phyloP scores from a whole-genome alignment of 2,888 invertebrate species.

The Melolontha melolontha region DNA sequence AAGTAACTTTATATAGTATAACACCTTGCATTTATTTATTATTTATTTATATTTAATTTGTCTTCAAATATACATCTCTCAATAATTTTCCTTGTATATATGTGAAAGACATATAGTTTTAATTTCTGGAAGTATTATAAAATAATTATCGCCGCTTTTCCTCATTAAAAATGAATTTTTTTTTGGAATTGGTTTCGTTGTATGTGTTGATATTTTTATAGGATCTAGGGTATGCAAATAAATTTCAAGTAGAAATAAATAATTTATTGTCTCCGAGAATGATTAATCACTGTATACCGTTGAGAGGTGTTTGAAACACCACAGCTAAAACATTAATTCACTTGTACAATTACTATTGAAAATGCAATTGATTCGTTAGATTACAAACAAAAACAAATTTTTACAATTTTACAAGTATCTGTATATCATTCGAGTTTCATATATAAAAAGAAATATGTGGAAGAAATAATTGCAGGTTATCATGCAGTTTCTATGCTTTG shows the following conservation, averaged over 20 bases:
- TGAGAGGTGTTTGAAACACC: slow-evolving; percentile 60
- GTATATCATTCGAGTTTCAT: slow-evolving; percentile 33
- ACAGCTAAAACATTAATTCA: slow-evolving; percentile 59
- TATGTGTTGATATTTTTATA: not conserved
- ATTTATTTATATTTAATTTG: no score
- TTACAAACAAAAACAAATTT: slow-evolving; percentile 22
- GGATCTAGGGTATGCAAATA: slow-evolving; percentile 17
- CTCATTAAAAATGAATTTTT: no score
- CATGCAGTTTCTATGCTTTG: slow-evolving; percentile 57
- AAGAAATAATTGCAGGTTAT: slow-evolving; percentile 37
- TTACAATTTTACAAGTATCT: slow-evolving; percentile 11
- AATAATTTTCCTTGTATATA: no score
- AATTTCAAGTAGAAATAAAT: slow-evolving; percentile 63
- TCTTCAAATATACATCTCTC: no score
- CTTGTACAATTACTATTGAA: slow-evolving; percentile 52
- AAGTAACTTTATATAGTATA: no score
- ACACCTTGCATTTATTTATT: no score
- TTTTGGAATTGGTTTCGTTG: no score
- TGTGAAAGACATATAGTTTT: no score
- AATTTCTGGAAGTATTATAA: no score
- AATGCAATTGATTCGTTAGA: slow-evolving; percentile 42
- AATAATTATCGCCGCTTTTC: no score
- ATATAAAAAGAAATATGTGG: slow-evolving; percentile 48
- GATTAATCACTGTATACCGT: slow-evolving; percentile 62
- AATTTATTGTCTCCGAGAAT: slow-evolving; percentile 67